phyloP scores from a whole-genome alignment of 2,797 vertebrate species.

The Hylomyscus alleni region DNA sequence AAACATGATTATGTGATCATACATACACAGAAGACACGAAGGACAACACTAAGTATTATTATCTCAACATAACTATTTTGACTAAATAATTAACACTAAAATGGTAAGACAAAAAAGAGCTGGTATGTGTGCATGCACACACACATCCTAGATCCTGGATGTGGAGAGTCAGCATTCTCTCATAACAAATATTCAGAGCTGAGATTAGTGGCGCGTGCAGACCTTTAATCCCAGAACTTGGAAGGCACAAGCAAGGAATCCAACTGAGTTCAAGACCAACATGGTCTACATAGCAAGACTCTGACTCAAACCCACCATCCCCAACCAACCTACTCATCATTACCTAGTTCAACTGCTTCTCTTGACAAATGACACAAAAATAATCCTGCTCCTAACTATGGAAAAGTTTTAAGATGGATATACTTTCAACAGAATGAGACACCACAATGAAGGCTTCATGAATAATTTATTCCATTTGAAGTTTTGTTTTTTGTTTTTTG shows the following conservation, averaged over 20 bases:
- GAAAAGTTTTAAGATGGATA: constrained; percentile 58
- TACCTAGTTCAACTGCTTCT: constrained; percentile 12
- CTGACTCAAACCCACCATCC: not conserved
- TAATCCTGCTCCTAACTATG: constrained; percentile 30
- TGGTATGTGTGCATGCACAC: not conserved
- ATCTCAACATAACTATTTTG: constrained; percentile 48
- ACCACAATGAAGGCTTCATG: constrained; percentile 88
- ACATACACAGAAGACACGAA: not conserved
- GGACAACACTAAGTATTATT: constrained; percentile 29
- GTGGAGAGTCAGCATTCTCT: constrained; percentile 26
- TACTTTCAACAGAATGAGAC: constrained; percentile 81
- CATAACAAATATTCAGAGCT: not conserved
- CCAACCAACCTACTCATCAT: not conserved
- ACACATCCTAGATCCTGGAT: constrained; percentile 17
- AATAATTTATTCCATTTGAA: constrained; percentile 92
- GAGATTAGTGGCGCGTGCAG: not conserved
- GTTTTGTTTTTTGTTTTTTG: constrained; percentile 83
- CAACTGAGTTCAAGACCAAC: not conserved
- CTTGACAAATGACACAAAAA: constrained; percentile 46
- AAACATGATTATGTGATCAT: constrained; percentile 19
- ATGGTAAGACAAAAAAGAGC: not conserved
- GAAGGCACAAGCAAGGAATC: not conserved
- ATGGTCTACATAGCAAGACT: not conserved
- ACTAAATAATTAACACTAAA: constrained; percentile 39
- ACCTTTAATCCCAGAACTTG: not conserved